A percentile compares a stretch with the other conserved stretches of the same genome.
These are phyloP conservation scores for Fundulus diaphanus DNA, from an alignment of 2,797 vertebrate species.

Conservation along the genomic window DNA sequence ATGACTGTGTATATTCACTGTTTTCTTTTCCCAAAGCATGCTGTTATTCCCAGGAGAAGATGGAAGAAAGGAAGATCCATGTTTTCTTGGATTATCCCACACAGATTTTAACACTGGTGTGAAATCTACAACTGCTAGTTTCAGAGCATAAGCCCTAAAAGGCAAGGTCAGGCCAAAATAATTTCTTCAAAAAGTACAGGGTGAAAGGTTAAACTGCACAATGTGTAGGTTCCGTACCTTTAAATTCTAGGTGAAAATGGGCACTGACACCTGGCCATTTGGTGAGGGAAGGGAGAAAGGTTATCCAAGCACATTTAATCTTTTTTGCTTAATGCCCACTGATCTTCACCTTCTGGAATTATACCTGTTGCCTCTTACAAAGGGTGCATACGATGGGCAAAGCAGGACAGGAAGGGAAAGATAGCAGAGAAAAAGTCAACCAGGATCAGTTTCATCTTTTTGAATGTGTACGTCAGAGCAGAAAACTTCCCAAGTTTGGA, in stretches of 20 bases:
- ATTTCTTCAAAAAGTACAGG: neutral
- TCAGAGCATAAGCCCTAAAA: neutral
- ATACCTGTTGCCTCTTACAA: neutral
- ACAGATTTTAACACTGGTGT: neutral
- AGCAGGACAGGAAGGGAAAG: neutral
- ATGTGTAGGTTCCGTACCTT: neutral
- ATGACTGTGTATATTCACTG: constrained; percentile 9
- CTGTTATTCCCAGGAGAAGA: neutral
- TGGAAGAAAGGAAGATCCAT: neutral
- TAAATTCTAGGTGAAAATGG: neutral
- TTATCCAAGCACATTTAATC: neutral
- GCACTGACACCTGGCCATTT: neutral
- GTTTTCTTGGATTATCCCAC: neutral
- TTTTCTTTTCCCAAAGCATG: neutral
- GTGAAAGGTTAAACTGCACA: neutral
- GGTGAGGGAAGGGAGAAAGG: neutral
- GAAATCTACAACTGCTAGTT: neutral
- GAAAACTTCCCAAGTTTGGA: neutral
- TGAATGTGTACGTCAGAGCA: neutral
- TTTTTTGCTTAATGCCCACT: neutral
- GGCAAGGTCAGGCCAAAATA: neutral
- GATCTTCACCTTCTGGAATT: constrained; percentile 5
- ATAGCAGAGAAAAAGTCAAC: neutral
- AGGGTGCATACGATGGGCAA: neutral
- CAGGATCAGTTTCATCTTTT: constrained; percentile 15